Evolutionary conservation across 2,888 invertebrate genomes (phyloP).

Genomic region (Yponomeuta malinellus): DNA sequence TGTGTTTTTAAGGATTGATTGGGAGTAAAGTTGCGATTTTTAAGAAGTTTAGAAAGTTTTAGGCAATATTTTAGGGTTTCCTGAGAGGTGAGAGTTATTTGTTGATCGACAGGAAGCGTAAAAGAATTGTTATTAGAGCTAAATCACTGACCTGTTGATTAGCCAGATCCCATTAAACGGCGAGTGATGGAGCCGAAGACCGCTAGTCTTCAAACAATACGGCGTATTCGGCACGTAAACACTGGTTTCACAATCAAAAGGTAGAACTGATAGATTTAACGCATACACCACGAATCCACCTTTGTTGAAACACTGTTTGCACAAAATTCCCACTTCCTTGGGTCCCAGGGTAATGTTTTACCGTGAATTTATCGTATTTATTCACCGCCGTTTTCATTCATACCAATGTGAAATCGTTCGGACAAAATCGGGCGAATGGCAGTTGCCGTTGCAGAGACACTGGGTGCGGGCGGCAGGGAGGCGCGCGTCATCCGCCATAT

Average conservation of each 20-base stretch:
- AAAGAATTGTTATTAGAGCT: not conserved
- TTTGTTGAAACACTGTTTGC: slow-evolving; percentile 51
- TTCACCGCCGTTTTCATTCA: slow-evolving; percentile 64
- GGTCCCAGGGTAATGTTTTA: slow-evolving; percentile 43
- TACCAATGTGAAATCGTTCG: slow-evolving; percentile 60
- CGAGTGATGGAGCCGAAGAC: slow-evolving; percentile 47
- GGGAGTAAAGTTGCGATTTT: not conserved
- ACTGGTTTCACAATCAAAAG: slow-evolving; percentile 62
- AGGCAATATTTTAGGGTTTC: not conserved
- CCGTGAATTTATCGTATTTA: slow-evolving; percentile 44
- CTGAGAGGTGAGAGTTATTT: not conserved
- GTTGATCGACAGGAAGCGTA: not conserved
- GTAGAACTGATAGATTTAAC: slow-evolving; percentile 60
- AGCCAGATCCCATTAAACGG: slow-evolving; percentile 72
- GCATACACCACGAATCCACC: slow-evolving; percentile 58
- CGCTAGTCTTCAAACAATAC: slow-evolving; percentile 42
- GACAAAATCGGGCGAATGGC: slow-evolving; percentile 36
- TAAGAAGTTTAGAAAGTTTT: not conserved
- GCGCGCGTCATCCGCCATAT: slow-evolving; percentile 74
- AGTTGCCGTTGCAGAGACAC: slow-evolving; percentile 45
- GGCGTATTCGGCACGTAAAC: slow-evolving; percentile 65
- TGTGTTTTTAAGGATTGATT: not conserved
- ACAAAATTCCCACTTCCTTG: slow-evolving; percentile 45
- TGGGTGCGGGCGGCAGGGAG: slow-evolving; percentile 44
- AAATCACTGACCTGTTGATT: slow-evolving; percentile 30